Evolutionary conservation across 2,113 vertebrate genomes (phyloP), one percentile per base, ranked within the genome.

Genomic region (Clinocottus analis): DNA sequence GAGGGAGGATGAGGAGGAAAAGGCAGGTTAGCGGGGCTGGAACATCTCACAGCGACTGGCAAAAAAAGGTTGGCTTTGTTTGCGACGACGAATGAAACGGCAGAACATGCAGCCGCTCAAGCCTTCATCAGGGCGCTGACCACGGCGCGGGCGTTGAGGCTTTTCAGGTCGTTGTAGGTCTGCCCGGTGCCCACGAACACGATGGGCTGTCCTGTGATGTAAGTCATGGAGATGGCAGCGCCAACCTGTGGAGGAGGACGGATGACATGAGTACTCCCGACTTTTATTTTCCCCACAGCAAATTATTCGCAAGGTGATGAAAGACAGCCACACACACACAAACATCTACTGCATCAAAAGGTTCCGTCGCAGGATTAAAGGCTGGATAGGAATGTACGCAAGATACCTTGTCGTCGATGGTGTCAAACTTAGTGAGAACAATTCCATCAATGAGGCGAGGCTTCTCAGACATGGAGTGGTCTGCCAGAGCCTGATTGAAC

Each of bases 211-310:
- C 97, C 97, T 1, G 98, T 99, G 95, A 97, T 99, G 95, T 99
- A 99, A 1, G 98, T 99, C 98, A 99, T 99, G 77, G 98, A 99
- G 90, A 99, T 98, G 81, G 98, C 98, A 3, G 98, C 98, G 0
- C 98, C 98, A 0, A 99, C 98, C 98, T 99, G 91, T 11, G 75
- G 61, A 35, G 45, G 55, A 84, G 29, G 84, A 17, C 82, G 49
- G 51, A 68, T 53, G 58, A 77, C 33, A 23, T 49, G 39, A 72
- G 56, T 3, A 39, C 17, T 31, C 35, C 58, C 11, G 4, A 43
- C n/a, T n/a, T n/a, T n/a, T n/a, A n/a, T n/a, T n/a, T n/a, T n/a
- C n/a, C n/a, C n/a, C n/a, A n/a, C n/a, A n/a, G n/a, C n/a, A n/a
- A n/a, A n/a, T n/a, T n/a, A n/a, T n/a, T n/a, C n/a, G n/a, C n/a